phyloP scores from a whole-genome alignment of 2,113 vertebrate genomes.

The Rhinoderma darwinii region DNA sequence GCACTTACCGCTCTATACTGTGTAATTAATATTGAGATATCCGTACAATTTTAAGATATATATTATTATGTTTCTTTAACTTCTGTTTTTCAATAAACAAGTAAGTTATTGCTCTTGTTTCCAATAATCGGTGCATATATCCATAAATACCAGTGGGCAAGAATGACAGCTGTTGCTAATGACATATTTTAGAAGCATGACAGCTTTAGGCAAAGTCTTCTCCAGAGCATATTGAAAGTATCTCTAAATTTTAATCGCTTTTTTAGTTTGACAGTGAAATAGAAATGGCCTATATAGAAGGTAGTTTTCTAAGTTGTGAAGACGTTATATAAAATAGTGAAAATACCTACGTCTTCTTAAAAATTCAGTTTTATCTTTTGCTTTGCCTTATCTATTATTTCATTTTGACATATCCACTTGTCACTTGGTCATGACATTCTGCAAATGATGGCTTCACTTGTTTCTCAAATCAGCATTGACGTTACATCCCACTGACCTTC shows the following conservation, averaged over 20 bases:
- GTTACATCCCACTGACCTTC: constrained; percentile 68
- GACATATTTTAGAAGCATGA: constrained; percentile 30
- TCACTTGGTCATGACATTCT: constrained; percentile 58
- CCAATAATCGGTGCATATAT: constrained; percentile 37
- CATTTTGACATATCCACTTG: constrained; percentile 63
- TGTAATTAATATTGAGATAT: neutral
- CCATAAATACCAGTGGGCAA: constrained; percentile 35
- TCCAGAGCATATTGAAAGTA: neutral
- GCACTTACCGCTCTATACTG: neutral
- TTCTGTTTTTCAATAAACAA: constrained; percentile 24
- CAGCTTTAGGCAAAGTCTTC: constrained; percentile 39
- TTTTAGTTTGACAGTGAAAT: constrained; percentile 34
- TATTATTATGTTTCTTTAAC: neutral
- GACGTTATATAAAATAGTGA: constrained; percentile 26
- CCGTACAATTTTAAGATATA: neutral
- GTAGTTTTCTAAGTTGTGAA: neutral
- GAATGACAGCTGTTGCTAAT: constrained; percentile 42
- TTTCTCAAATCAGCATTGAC: constrained; percentile 61
- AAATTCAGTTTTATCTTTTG: constrained; percentile 58
- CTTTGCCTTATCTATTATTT: constrained; percentile 58
- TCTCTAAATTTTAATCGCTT: constrained; percentile 34
- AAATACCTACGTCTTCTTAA: constrained; percentile 54
- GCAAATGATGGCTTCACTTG: constrained; percentile 66
- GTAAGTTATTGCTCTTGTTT: neutral
- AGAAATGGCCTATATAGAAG: neutral